Base-by-base conservation (phyloP, 2,888 invertebrate species). In the Amiota minor region DNA sequence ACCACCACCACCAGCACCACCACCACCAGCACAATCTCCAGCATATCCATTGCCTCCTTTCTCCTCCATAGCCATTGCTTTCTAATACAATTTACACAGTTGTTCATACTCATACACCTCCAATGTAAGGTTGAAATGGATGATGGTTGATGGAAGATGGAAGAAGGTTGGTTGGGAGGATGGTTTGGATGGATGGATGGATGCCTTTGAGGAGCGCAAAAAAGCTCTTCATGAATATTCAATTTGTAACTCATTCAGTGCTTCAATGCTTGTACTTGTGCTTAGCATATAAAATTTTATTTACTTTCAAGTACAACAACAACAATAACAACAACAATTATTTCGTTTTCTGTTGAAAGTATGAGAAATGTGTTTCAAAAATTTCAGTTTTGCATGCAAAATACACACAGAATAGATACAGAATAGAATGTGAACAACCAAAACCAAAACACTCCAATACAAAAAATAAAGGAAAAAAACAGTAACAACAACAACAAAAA, bases 201-300 rank as follows among this genome's bases (percentile, higher is more conserved):
- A 16, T 10, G 59, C 59, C 59, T 59, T 59, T 59, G 23, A 20
- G 35, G 35, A 35, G 59, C 16, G 59, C 2, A 59, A 20, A 59
- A 59, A 53, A 53, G 16, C 16, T 3, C 18, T 72, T 78, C 78
- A 78, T 78, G 78, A 76, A 78, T 78, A 78, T 78, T 78, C 78
- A 76, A 78, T 78, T 74, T 73, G 69, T 72, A 70, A 78, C 72
- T 78, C 70, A 68, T 68, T 68, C 67, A 53, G 67, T 18, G 18
- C 55, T 55, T 10, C 55, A 16, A 59, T 59, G 20, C 46, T 49
- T 67, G 65, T n/a, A 68, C 65, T 18, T 46, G 46, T 68, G 67
- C 67, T 23, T 35, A 53, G 49, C 67, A 68, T 68, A 68, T 68
- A 20, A 50, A 68, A 68, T 68, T 68, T 50, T 68, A 68, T 68